Evolutionary conservation across 2,113 vertebrate species (phyloP).

Genomic region (Coregonus clupeaformis): DNA sequence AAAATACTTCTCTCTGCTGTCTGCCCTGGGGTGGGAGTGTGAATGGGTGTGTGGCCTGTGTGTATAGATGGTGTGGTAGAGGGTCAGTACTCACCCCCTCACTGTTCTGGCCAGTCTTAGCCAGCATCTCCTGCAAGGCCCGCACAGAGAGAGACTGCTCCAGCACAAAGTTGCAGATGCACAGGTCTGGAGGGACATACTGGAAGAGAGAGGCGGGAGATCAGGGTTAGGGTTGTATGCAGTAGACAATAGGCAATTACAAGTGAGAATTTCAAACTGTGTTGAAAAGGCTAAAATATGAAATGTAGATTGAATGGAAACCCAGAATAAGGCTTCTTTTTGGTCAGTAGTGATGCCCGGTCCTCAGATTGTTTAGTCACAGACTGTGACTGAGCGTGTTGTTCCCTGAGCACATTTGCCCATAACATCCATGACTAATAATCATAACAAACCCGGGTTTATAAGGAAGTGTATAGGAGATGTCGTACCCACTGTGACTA

Average conservation of each 20-base stretch:
- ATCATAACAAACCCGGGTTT: too few species aligned
- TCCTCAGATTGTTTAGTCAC: too few species aligned
- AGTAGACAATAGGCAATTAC: neutral
- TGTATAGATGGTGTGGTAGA: too few species aligned
- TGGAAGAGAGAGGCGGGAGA: constrained; percentile 50
- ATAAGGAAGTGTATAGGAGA: too few species aligned
- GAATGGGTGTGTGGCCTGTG: neutral
- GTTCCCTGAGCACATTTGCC: neutral
- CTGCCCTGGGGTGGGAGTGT: neutral
- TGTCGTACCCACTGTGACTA: too few species aligned
- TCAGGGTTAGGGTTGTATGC: neutral
- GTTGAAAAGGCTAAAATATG: too few species aligned
- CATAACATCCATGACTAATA: neutral
- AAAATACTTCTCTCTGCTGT: neutral
- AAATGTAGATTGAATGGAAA: too few species aligned
- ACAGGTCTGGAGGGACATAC: constrained; percentile 96
- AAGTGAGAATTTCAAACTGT: neutral
- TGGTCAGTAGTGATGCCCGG: too few species aligned
- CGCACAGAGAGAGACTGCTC: constrained; percentile 96
- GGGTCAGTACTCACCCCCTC: constrained; percentile 84
- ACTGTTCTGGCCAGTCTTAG: constrained; percentile 85
- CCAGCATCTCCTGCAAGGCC: constrained; percentile 97
- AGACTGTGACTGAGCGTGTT: too few species aligned
- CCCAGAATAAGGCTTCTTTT: too few species aligned
- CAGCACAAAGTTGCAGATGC: constrained; percentile 95